Evolutionary conservation across 2,888 invertebrate species (phyloP).

Genomic region (Thera obeliscata): DNA sequence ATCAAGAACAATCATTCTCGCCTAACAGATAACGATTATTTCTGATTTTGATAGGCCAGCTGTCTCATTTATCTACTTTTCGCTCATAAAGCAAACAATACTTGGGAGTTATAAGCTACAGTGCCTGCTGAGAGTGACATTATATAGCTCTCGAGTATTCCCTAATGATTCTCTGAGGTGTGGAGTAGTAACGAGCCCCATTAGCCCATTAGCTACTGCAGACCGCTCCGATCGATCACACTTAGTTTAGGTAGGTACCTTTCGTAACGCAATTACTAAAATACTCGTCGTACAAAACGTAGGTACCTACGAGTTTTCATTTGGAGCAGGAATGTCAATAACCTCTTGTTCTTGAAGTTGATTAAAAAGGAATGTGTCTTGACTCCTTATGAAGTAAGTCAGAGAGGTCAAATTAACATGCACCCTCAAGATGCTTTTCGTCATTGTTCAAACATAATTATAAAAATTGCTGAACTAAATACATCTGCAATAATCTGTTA

Average conservation of each 20-base stretch:
- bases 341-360: too few relatives aligned
- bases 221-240: slow-evolving; percentile 16
- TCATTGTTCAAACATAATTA: too few relatives aligned
- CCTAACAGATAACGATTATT: background rate
- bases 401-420: too few relatives aligned
- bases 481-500: slow-evolving; percentile 1
- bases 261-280: slow-evolving; percentile 10
- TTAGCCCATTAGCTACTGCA: slow-evolving; percentile 14
- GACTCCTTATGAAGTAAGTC: too few relatives aligned
- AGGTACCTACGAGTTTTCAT: background rate
- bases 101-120: background rate
- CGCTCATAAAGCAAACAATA: background rate
- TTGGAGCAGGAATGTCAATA: background rate
- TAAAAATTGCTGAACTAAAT: background rate
- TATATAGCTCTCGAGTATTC: slow-evolving; percentile 4
- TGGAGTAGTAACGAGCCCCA: slow-evolving; percentile 17
- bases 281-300: background rate
- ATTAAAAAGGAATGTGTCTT: too few relatives aligned
- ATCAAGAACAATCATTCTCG: background rate
- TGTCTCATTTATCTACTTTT: background rate
- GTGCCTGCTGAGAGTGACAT: slow-evolving; percentile 6
- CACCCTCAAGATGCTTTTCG: too few relatives aligned
- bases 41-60: background rate
- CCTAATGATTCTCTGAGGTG: slow-evolving; percentile 13
- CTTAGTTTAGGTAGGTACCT: slow-evolving; percentile 1